Evolutionary conservation across 1,140 invertebrate species (phyloP).

Genomic region (Nasonia longicornis): DNA sequence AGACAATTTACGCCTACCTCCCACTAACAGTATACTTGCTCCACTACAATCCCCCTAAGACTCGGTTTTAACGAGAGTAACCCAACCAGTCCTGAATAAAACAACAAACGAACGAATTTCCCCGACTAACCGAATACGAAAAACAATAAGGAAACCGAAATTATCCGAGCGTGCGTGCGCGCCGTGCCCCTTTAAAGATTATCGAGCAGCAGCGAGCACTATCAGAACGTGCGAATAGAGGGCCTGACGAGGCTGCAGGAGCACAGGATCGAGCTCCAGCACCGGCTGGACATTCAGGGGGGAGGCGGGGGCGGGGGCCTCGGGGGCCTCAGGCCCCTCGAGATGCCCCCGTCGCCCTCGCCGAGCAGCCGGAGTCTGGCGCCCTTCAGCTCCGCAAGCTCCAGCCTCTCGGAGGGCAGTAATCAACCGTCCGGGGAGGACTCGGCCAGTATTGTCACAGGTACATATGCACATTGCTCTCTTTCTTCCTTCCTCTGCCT

Average conservation of each 20-base stretch:
- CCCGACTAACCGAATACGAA: background rate
- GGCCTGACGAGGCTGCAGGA: slow-evolving; percentile 68
- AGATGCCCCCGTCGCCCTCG: slow-evolving; percentile 83
- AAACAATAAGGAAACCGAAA: background rate
- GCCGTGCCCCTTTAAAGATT: slow-evolving; percentile 64
- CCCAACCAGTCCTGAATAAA: background rate
- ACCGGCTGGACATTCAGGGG: slow-evolving; percentile 65
- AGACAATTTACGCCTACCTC: slow-evolving; percentile 65
- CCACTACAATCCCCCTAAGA: background rate
- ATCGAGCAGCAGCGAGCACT: slow-evolving; percentile 62
- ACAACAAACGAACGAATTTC: background rate
- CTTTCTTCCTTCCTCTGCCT: slow-evolving; percentile 12
- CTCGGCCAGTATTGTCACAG: slow-evolving; percentile 88
- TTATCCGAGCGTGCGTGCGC: slow-evolving; percentile 21
- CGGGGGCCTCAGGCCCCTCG: slow-evolving; percentile 60
- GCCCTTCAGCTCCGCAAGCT: slow-evolving; percentile 90
- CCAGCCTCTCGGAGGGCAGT: slow-evolving; percentile 85
- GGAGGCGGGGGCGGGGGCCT: slow-evolving; percentile 20
- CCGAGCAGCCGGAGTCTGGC: slow-evolving; percentile 84
- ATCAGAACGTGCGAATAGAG: slow-evolving; percentile 68
- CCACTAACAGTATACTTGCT: slow-evolving; percentile 21
- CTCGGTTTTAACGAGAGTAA: slow-evolving; percentile 6
- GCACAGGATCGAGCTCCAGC: slow-evolving; percentile 67
- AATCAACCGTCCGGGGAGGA: slow-evolving; percentile 82
- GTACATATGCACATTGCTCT: slow-evolving; percentile 68